These are phyloP conservation scores for Callyntrura sp. DNA, from an alignment of 2,888 invertebrate species.

Conservation along the genomic window DNA sequence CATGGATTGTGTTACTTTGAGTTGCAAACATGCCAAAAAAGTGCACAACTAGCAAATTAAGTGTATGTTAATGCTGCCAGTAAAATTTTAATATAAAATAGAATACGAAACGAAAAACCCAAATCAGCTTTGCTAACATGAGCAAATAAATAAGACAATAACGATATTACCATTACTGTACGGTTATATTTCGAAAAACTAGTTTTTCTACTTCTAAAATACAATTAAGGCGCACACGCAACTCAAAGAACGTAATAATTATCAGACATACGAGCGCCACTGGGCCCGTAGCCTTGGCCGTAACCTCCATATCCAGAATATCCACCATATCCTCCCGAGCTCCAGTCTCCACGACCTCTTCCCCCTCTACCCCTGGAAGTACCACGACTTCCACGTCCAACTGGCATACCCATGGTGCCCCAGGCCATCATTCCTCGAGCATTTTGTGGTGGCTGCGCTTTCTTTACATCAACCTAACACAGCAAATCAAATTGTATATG, in stretches of 20 bases:
- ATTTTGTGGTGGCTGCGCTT: constrained; percentile 84
- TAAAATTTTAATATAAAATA: constrained; percentile 4
- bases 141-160: background rate
- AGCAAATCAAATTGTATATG: constrained; percentile 67
- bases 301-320: constrained; percentile 81
- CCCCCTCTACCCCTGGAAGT: constrained; percentile 84
- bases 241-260: constrained; percentile 74
- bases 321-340: constrained; percentile 82
- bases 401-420: constrained; percentile 81
- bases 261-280: constrained; percentile 78
- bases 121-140: constrained; percentile 31
- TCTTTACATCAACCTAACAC: constrained; percentile 83
- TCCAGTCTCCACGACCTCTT: constrained; percentile 81
- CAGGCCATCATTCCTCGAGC: constrained; percentile 83
- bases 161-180: constrained; percentile 6
- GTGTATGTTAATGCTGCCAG: constrained; percentile 1
- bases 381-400: constrained; percentile 82
- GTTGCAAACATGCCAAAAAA: constrained; percentile 72
- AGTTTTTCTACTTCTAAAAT: background rate
- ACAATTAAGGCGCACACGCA: constrained; percentile 65
- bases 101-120: background rate
- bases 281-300: constrained; percentile 81
- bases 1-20: constrained; percentile 68
- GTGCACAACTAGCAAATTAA: background rate
- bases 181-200: background rate